Evolutionary conservation across 2,888 invertebrate genomes (phyloP), one percentile per base, ranked within the genome.

Genomic region (Quadroppia sp.): DNA sequence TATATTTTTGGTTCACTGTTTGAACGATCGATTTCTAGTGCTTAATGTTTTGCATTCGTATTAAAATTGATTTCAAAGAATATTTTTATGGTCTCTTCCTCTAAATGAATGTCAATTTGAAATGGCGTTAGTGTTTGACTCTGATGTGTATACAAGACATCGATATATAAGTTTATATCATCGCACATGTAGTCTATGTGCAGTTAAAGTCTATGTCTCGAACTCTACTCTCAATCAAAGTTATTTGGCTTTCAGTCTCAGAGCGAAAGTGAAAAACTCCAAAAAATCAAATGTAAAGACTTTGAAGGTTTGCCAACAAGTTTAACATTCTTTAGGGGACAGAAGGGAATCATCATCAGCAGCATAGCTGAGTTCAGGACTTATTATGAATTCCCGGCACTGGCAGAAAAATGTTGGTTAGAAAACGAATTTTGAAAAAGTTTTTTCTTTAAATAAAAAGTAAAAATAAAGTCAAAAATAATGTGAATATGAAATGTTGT

Each of bases 281-380:
- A n/a, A 53, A 53, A 53, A n/a, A n/a, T 32, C 28, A 61, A 61
- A 61, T n/a, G 32, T 30, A 30, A 61, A 61, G 59, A 30, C 59
- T 61, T 61, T 61, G 59, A 61, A 61, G 59, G 59, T 61, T 61
- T 61, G 59, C 59, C 59, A 61, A 61, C 59, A 30, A 61, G 59
- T 61, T 61, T 61, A 32, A 30, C 30, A 61, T 61, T 61, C 30
- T 61, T 61, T 61, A 25, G 11, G 59, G 59, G 59, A n/a, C 59
- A 61, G 59, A 61, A 61, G 28, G 59, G 30, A 61, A 61, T 32
- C 6, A 61, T 61, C 25, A 53, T 45, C 30, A 61, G n/a, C n/a
- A n/a, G n/a, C n/a, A n/a, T n/a, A n/a, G n/a, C n/a, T n/a, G n/a
- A n/a, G n/a, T n/a, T n/a, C 23, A 30, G 25, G 6, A n/a, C 30